Conservation (phyloP, 2,113 vertebrate genomes). For the Genyomyrus donnyi region DNA sequence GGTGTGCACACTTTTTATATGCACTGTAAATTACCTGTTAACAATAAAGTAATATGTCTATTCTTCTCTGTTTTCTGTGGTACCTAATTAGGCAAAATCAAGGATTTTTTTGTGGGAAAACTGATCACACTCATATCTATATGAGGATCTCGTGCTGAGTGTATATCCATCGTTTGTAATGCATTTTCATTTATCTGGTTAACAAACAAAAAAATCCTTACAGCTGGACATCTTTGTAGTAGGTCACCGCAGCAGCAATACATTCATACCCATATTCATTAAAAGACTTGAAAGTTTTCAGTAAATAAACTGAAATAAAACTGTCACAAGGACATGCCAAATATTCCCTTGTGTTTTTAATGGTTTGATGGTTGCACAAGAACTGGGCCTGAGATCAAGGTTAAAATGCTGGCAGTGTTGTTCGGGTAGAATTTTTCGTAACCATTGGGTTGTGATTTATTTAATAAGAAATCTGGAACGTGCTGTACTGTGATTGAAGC, state of each 20-base stretch:
- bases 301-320: not conserved
- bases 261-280: not conserved
- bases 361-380: not conserved
- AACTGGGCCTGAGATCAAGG: not conserved
- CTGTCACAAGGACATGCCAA: not conserved
- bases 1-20: no score
- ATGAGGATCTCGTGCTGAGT: not conserved
- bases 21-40: not conserved
- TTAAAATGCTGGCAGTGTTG: constrained; percentile 8
- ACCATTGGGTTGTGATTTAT: constrained; percentile 10
- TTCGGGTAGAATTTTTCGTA: not conserved
- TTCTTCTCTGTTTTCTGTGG: not conserved
- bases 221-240: not conserved
- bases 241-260: not conserved
- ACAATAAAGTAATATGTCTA: not conserved
- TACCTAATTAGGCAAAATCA: not conserved
- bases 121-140: not conserved
- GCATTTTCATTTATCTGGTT: not conserved
- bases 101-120: not conserved
- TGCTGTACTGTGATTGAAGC: not conserved
- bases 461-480: constrained; percentile 1
- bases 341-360: not conserved
- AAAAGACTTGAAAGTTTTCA: not conserved
- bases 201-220: not conserved
- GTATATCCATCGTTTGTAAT: not conserved